Percentiles rank a stretch among this genome's conserved stretches.
These are phyloP conservation scores for Stenodera caucasica DNA, from an alignment of 2,888 invertebrate genomes.

Conservation along the genomic window DNA sequence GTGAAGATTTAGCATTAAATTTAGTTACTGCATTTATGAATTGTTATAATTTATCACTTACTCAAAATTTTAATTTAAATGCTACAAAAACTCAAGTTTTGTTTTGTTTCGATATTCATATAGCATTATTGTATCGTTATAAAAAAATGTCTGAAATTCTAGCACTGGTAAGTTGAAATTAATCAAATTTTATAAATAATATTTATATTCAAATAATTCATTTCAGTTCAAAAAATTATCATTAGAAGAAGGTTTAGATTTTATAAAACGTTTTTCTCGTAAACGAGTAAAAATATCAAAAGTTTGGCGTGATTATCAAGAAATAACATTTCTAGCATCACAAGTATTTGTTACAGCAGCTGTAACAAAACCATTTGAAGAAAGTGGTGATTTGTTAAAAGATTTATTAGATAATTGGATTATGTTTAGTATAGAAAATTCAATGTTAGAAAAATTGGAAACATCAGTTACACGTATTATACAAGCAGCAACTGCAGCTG, in stretches of 20 bases:
- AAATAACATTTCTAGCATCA: slow-evolving; percentile 61
- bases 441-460: slow-evolving; percentile 43
- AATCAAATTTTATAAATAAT: slow-evolving; percentile 12
- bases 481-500: slow-evolving; percentile 63
- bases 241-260: slow-evolving; percentile 59
- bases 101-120: slow-evolving; percentile 64
- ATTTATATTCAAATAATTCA: slow-evolving; percentile 20
- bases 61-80: slow-evolving; percentile 48
- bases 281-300: slow-evolving; percentile 58
- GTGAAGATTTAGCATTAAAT: slow-evolving; percentile 64
- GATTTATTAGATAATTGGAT: slow-evolving; percentile 54
- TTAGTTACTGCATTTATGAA: slow-evolving; percentile 59
- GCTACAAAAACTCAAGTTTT: slow-evolving; percentile 58
- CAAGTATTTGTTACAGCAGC: slow-evolving; percentile 62
- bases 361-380: slow-evolving; percentile 58
- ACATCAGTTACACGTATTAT: slow-evolving; percentile 52
- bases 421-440: slow-evolving; percentile 45
- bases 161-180: slow-evolving; percentile 54
- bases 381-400: slow-evolving; percentile 45
- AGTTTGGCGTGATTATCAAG: slow-evolving; percentile 61
- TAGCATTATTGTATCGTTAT: slow-evolving; percentile 62
- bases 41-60: slow-evolving; percentile 49
- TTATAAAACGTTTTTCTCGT: slow-evolving; percentile 58
- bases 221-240: slow-evolving; percentile 61
- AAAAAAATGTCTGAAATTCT: slow-evolving; percentile 60